Base-by-base conservation (phyloP, 1,140 invertebrate genomes). In the Eumaeus atala region DNA sequence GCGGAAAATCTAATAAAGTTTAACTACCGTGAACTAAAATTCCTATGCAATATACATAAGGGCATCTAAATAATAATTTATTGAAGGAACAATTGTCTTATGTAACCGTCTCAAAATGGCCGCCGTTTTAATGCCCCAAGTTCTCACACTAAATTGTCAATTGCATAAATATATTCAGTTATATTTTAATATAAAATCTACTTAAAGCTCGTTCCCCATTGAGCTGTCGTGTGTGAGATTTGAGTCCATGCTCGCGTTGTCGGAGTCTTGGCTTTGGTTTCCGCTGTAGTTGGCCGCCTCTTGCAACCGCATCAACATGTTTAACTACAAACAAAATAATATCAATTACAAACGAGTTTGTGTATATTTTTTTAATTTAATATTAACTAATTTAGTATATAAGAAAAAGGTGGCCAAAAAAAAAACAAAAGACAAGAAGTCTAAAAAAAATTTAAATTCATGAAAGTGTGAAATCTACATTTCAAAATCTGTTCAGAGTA, bases 241-340 rank as follows among this genome's bases (percentile, higher is more conserved):
- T 37, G 92, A 93, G 74, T 94, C 93, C 64, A 93, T 80, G 73
- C 92, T 95, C 18, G 93, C 93, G 59, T 92, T 93, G 71, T 96
- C 94, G 0, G 92, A 94, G 74, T 96, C 94, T 72, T 95, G 94
- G 67, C 92, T 94, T 84, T 94, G 93, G 51, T 94, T 93, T 74
- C 93, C 94, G 59, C 93, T 93, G 84, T 96, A 96, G 88, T 95
- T 97, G 48, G 96, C 96, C 10, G 96, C 96, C 88, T 97, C 96
- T 89, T 97, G 96, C 44, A 98, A 90, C 60, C 95, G 91, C 95
- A 97, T 96, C 70, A 98, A 80, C 96, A 97, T 98, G 70, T 96
- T 98, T 58, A 97, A 88, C 94, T 96, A 86, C 1, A 90, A 90
- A 48, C 17, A 37, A 53, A 21, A 42, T 12, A 3, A 16, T 34